A percentile compares a stretch with the other conserved stretches of the same genome.
Evolutionary conservation across 64 coral and sea anemone genomes (phyloP).

Genomic region (Cladopsammia gracilis): DNA sequence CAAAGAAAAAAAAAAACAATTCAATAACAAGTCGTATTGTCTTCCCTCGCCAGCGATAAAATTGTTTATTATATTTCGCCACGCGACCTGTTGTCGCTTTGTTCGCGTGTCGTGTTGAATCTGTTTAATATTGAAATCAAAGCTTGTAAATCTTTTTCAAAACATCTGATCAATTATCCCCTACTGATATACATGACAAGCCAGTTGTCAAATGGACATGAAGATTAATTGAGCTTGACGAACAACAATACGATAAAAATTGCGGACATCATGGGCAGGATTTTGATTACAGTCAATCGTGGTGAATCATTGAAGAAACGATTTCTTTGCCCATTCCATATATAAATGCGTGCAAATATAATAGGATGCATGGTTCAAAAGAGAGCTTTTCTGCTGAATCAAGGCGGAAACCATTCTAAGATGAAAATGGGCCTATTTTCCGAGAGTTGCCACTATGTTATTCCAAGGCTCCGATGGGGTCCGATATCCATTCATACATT

Average conservation of each 20-base stretch:
- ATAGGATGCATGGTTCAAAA: too few species aligned
- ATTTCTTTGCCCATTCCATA: too few species aligned
- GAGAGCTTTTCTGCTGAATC: too few species aligned
- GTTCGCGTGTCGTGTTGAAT: slow-evolving; percentile 10
- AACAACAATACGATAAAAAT: background rate
- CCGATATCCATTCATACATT: too few species aligned
- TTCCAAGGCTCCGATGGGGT: too few species aligned
- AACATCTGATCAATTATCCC: slow-evolving; percentile 14
- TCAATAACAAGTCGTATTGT: background rate
- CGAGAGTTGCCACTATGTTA: too few species aligned
- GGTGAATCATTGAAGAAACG: too few species aligned
- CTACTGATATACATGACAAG: background rate
- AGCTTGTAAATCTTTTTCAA: background rate
- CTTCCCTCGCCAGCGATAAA: background rate
- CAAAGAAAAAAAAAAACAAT: background rate
- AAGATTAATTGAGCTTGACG: background rate
- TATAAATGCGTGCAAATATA: too few species aligned
- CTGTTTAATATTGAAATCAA: slow-evolving; percentile 14
- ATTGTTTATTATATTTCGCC: slow-evolving; percentile 30
- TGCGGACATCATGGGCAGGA: background rate
- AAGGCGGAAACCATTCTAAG: too few species aligned
- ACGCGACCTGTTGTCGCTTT: slow-evolving; percentile 22
- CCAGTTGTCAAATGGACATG: slow-evolving; percentile 1
- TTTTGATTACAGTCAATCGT: background rate
- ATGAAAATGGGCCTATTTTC: too few species aligned